A percentile compares a stretch with the other conserved stretches of the same genome.
phyloP scores from a whole-genome alignment of 2,113 vertebrate species.

The Myrmophylax atrothorax region DNA sequence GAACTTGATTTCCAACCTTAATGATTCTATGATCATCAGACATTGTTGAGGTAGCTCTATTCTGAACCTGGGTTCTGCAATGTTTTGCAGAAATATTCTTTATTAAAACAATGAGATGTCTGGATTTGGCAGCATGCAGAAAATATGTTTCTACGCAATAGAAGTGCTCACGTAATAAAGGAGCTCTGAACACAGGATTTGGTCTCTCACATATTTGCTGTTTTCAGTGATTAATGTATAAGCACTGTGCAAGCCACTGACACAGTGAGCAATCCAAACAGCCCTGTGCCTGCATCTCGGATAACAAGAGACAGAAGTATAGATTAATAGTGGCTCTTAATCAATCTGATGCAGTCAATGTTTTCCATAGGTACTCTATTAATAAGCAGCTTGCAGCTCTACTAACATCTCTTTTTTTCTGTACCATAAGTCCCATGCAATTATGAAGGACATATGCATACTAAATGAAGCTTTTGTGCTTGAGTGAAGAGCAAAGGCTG shows the following conservation, averaged over 20 bases:
- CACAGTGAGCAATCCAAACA: not conserved
- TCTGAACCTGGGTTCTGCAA: not conserved
- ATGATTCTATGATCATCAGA: not conserved
- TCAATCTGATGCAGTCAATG: not conserved
- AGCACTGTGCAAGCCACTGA: not conserved
- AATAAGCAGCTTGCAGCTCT: not conserved
- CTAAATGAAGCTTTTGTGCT: not conserved
- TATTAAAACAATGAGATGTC: not conserved
- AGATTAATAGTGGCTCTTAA: conserved; percentile 17
- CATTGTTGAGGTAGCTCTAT: not conserved
- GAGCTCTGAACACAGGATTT: not conserved
- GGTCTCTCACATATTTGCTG: not conserved
- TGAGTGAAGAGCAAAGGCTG: not conserved
- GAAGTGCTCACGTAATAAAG: not conserved
- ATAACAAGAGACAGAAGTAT: not conserved
- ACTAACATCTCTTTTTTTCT: not conserved
- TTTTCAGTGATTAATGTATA: not conserved
- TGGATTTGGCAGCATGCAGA: not conserved
- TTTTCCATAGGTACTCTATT: not conserved
- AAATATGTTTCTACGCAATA: not conserved
- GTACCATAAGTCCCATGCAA: not conserved
- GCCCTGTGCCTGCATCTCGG: not conserved
- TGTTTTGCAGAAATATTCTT: not conserved
- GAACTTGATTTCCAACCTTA: not conserved
- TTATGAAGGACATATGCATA: not conserved